Percentiles rank a stretch among this genome's conserved stretches.
phyloP scores from a whole-genome alignment of 2,888 invertebrate genomes.

The Dione juno region DNA sequence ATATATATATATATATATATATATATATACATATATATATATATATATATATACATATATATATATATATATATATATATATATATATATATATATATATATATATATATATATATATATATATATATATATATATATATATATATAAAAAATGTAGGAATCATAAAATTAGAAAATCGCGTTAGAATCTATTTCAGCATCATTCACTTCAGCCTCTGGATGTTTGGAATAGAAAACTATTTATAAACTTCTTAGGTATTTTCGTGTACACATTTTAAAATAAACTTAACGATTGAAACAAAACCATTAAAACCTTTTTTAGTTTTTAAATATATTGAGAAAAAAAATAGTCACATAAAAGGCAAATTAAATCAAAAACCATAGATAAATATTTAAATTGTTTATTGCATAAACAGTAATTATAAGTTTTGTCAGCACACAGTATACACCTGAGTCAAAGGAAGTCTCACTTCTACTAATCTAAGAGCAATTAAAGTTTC shows the following conservation, averaged over 20 bases:
- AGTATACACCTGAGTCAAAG: constrained; percentile 9
- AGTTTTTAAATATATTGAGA: too few relatives aligned
- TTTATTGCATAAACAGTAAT: constrained; percentile 74
- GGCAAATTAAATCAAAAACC: constrained; percentile 30
- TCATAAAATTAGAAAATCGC: not conserved
- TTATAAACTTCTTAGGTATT: constrained; percentile 10
- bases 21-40: too few relatives aligned
- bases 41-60: too few relatives aligned
- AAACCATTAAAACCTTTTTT: too few relatives aligned
- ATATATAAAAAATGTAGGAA: not conserved
- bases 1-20: too few relatives aligned
- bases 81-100: too few relatives aligned
- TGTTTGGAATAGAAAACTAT: constrained; percentile 16
- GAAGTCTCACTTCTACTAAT: constrained; percentile 1
- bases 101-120: too few relatives aligned
- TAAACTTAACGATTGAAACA: too few relatives aligned
- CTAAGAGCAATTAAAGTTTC: constrained; percentile 54
- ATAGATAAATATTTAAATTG: constrained; percentile 38
- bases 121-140: too few relatives aligned
- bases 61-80: too few relatives aligned
- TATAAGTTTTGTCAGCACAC: constrained; percentile 59
- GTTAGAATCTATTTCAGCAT: constrained; percentile 11
- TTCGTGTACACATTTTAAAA: not conserved
- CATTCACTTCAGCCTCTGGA: constrained; percentile 4
- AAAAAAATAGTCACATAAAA: not conserved